Evolutionary conservation across 2,113 vertebrate genomes (phyloP).

Genomic region (Pituophis catenifer): DNA sequence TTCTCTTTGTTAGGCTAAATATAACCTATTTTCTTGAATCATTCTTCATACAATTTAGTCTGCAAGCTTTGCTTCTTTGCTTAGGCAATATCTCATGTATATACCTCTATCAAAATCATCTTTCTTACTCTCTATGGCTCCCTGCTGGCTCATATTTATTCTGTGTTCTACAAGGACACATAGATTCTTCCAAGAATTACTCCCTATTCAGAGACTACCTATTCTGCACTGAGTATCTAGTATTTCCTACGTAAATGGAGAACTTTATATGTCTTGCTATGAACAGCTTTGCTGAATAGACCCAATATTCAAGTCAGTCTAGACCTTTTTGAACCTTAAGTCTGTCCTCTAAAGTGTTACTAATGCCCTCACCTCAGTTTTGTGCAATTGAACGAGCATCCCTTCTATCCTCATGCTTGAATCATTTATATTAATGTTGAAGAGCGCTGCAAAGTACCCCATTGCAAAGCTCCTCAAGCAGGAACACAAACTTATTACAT

Average conservation of each 20-base stretch:
- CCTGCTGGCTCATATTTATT: neutral
- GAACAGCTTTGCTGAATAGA: neutral
- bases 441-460: neutral
- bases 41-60: neutral
- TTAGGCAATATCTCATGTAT: neutral
- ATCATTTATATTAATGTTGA: neutral
- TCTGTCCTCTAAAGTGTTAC: neutral
- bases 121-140: neutral
- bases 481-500: neutral
- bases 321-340: neutral
- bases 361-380: neutral
- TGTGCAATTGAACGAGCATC: neutral
- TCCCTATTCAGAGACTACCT: neutral
- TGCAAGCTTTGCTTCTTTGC: neutral
- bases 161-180: neutral
- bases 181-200: neutral
- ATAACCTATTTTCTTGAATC: neutral
- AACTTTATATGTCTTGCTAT: neutral
- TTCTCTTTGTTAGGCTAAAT: neutral
- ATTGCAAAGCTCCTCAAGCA: neutral
- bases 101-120: neutral
- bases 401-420: neutral
- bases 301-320: neutral
- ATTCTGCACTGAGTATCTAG: neutral
- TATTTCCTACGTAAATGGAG: neutral